These are phyloP conservation scores for Cosmia pyralina DNA, from an alignment of 2,888 invertebrate species.

Conservation along the genomic window DNA sequence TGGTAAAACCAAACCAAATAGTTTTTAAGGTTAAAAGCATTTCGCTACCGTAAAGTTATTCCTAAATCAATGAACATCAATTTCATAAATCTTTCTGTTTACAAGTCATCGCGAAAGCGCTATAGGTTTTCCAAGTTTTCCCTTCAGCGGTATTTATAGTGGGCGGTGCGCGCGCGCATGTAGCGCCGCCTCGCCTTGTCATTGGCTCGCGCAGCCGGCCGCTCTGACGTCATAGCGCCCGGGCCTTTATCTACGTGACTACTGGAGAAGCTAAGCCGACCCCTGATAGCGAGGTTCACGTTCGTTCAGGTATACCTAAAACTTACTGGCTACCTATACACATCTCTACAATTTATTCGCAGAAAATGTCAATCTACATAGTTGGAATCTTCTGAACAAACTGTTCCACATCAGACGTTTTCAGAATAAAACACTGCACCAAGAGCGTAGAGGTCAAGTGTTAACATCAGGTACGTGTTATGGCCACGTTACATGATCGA, in stretches of 20 bases:
- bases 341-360: background rate
- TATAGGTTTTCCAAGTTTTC: conserved; percentile 83
- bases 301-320: conserved; percentile 46
- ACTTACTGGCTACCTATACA: conserved; percentile 39
- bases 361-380: background rate
- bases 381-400: background rate
- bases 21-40: background rate
- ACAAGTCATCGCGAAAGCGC: conserved; percentile 19
- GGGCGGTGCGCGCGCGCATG: conserved; percentile 83
- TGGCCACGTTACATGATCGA: conserved; percentile 49
- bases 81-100: conserved; percentile 22
- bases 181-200: conserved; percentile 82
- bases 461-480: conserved; percentile 34
- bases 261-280: conserved; percentile 71
- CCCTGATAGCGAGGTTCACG: conserved; percentile 65
- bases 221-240: conserved; percentile 86
- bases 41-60: no score
- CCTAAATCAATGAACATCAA: background rate
- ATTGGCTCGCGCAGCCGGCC: conserved; percentile 84
- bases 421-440: background rate
- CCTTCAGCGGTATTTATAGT: conserved; percentile 69
- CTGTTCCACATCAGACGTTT: conserved; percentile 2
- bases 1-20: background rate
- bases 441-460: conserved; percentile 20
- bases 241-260: conserved; percentile 78